phyloP scores from a whole-genome alignment of 2,113 vertebrate species.

The Poeciliopsis retropinna region DNA sequence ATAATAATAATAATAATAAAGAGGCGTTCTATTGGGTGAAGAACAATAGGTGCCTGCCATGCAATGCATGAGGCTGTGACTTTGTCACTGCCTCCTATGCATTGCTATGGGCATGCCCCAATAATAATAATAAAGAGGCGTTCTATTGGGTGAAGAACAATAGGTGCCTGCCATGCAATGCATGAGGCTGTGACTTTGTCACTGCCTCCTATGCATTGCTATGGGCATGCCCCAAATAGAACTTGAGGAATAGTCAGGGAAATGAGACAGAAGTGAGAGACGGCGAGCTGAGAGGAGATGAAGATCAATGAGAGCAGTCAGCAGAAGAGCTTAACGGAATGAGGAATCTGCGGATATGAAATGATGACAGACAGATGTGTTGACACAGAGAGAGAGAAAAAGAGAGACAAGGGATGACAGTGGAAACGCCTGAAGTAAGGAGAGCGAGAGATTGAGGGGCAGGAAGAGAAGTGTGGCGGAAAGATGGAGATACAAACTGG shows the following conservation, averaged over 20 bases:
- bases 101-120: too few relatives aligned
- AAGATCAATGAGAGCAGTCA: constrained; percentile 43
- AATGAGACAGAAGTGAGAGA: constrained; percentile 19
- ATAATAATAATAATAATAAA: too few relatives aligned
- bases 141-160: too few relatives aligned
- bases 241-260: constrained; percentile 32
- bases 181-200: too few relatives aligned
- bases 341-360: constrained; percentile 31
- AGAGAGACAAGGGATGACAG: constrained; percentile 30
- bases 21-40: too few relatives aligned
- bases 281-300: constrained; percentile 10
- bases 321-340: constrained; percentile 14
- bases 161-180: too few relatives aligned
- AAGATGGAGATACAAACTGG: constrained; percentile 12
- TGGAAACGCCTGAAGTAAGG: neutral
- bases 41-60: too few relatives aligned
- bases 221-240: too few relatives aligned
- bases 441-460: neutral
- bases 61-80: too few relatives aligned
- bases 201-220: too few relatives aligned
- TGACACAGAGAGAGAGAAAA: constrained; percentile 19
- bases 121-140: too few relatives aligned
- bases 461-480: neutral
- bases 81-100: too few relatives aligned
- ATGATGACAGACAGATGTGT: constrained; percentile 39